These are phyloP conservation scores for Pyrrhosoma nymphula DNA, from an alignment of 2,888 invertebrate species.

Conservation along the genomic window DNA sequence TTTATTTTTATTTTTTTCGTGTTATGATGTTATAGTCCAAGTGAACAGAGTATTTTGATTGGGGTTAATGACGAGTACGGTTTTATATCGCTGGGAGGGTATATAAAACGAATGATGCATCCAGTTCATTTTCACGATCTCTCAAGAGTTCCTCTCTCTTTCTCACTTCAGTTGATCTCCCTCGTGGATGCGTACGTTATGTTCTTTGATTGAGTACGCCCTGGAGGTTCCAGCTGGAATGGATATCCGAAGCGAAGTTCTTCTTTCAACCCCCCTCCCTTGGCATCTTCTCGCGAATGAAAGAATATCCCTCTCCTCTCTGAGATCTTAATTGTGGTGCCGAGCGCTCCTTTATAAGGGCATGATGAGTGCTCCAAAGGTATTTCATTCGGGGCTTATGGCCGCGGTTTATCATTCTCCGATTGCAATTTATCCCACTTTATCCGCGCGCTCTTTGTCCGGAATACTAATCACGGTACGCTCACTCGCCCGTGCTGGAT, in stretches of 20 bases:
- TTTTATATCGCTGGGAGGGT: not conserved
- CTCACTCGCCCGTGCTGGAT: not conserved
- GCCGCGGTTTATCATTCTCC: slow-evolving; percentile 6
- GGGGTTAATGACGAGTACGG: not conserved
- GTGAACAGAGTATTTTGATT: not conserved
- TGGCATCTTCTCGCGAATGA: not conserved
- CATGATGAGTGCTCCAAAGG: not conserved
- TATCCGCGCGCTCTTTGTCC: not conserved
- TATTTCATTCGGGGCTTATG: not conserved
- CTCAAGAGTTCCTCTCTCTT: not conserved
- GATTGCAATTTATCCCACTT: not conserved
- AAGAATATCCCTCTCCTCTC: not conserved
- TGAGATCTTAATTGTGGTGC: slow-evolving; percentile 44
- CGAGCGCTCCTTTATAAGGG: slow-evolving; percentile 17
- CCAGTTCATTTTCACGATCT: not conserved
- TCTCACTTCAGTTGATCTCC: not conserved
- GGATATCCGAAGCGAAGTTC: not conserved
- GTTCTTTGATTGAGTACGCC: slow-evolving; percentile 44
- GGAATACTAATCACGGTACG: slow-evolving; percentile 13
- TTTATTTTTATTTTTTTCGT: too few relatives aligned
- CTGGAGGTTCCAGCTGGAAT: not conserved
- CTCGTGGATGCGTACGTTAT: not conserved
- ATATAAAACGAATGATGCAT: not conserved
- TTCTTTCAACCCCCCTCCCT: not conserved
- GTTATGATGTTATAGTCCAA: too few relatives aligned